Base-by-base conservation (phyloP, 2,888 invertebrate genomes). In the Schizotus pectinicornis region DNA sequence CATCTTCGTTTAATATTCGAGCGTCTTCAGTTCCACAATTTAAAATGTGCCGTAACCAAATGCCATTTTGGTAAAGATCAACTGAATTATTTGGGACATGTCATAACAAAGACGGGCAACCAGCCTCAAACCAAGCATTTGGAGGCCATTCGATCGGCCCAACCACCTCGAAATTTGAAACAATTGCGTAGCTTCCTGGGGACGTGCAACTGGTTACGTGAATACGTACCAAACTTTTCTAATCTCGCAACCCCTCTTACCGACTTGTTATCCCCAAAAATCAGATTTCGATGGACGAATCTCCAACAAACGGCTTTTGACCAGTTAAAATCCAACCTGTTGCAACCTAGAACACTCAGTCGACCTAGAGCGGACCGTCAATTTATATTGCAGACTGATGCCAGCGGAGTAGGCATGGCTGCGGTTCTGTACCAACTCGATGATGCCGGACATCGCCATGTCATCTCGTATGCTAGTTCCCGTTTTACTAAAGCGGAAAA, bases 211-310 rank as follows among this genome's bases (percentile, higher is more conserved):
- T 70, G 70, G 61, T 52, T 67, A 3, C 54, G 67, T 0, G 63
- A 65, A n/a, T 72, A 67, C 45, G 46, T 71, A 1, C 67, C 65
- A 0, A 48, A 59, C n/a, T 62, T 62, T 33, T 60, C 67, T 0
- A 58, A 59, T 6, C 59, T 62, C 6, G 35, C 63, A 1, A 56
- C 56, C 2, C 70, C 70, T 5, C 38, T 70, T 0, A 67, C 64
- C 9, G 56, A 63, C 34, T 56, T 68, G 7, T 41, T 59, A 13
- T 35, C 43, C 22, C 36, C 42, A 11, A 55, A 46, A 9, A 33
- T 42, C n/a, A 8, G 37, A 1, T 64, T 52, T 46, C 30, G 34
- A 7, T 67, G 65, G 65, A 59, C 39, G 5, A 1, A 41, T 1
- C 30, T 47, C 13, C 57, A 60, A 5, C 41, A 37, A 6, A 30